Percentiles rank a stretch among this genome's conserved stretches.
phyloP scores from a whole-genome alignment of 2,113 vertebrate genomes.

The Hippocampus guttulatus region DNA sequence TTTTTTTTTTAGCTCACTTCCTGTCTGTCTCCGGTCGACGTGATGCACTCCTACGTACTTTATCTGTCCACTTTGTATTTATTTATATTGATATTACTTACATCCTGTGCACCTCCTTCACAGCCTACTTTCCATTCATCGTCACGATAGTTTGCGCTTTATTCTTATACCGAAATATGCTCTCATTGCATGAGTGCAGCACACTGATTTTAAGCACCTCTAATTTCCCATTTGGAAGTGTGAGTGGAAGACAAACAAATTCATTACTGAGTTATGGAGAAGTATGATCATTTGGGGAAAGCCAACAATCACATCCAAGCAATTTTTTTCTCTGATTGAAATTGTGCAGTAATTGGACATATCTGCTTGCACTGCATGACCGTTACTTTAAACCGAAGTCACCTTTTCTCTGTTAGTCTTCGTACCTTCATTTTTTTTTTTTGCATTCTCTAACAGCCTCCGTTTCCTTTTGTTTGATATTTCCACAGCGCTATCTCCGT shows the following conservation, averaged over 20 bases:
- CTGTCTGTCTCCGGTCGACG: conserved; percentile 48
- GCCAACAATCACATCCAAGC: too few relatives aligned
- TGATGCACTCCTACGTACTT: conserved; percentile 38
- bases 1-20: conserved; percentile 56
- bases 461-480: not conserved
- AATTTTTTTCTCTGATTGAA: not conserved
- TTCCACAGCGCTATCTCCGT: not conserved
- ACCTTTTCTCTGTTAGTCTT: not conserved
- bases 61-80: conserved; percentile 22
- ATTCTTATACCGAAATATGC: not conserved
- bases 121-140: not conserved
- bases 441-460: not conserved
- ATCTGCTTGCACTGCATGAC: too few relatives aligned
- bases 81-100: not conserved
- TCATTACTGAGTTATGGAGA: too few relatives aligned
- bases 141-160: not conserved
- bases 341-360: too few relatives aligned
- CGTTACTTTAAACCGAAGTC: too few relatives aligned
- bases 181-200: not conserved
- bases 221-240: not conserved
- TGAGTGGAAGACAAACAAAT: too few relatives aligned
- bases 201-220: not conserved
- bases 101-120: not conserved
- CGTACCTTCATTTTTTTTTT: not conserved
- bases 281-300: too few relatives aligned